Evolutionary conservation across 2,797 vertebrate species (phyloP).

Genomic region (Carapus acus): DNA sequence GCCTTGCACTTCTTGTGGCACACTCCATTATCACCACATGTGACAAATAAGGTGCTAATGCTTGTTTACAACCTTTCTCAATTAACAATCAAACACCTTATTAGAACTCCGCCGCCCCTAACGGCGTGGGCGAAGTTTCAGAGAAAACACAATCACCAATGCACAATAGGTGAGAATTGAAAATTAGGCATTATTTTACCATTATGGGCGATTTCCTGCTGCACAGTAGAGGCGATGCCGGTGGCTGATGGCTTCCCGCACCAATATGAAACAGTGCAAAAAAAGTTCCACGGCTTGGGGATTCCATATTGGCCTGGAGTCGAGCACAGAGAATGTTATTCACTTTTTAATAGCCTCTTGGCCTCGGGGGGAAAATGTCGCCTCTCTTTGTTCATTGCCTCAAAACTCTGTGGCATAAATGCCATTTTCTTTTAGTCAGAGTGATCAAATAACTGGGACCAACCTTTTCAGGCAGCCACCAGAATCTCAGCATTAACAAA

Average conservation of each 20-base stretch:
- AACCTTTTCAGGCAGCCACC: conserved; percentile 4
- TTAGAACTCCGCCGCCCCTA: conserved; percentile 20
- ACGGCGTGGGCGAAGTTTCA: conserved; percentile 10
- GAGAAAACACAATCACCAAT: conserved; percentile 18
- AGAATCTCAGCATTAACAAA: not conserved
- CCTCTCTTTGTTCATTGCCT: conserved; percentile 25
- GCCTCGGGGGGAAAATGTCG: conserved; percentile 24
- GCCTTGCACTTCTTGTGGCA: conserved; percentile 2
- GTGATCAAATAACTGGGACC: conserved; percentile 20
- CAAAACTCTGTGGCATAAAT: conserved; percentile 27
- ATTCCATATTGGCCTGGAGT: conserved; percentile 92
- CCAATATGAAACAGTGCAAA: conserved; percentile 88
- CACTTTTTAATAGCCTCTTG: conserved; percentile 37
- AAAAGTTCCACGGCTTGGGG: conserved; percentile 92
- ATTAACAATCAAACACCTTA: conserved; percentile 34
- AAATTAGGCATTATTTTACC: conserved; percentile 52
- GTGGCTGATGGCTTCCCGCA: conserved; percentile 68
- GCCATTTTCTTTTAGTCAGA: conserved; percentile 40
- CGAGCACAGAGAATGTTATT: conserved; percentile 31
- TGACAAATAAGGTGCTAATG: conserved; percentile 47
- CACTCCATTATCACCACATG: conserved; percentile 39
- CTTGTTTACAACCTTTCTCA: conserved; percentile 43
- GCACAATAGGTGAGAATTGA: conserved; percentile 1
- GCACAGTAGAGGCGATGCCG: conserved; percentile 51
- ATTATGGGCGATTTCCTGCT: conserved; percentile 52